phyloP scores from a whole-genome alignment of 2,113 vertebrate species.

The Tychaedon coryphoeus region DNA sequence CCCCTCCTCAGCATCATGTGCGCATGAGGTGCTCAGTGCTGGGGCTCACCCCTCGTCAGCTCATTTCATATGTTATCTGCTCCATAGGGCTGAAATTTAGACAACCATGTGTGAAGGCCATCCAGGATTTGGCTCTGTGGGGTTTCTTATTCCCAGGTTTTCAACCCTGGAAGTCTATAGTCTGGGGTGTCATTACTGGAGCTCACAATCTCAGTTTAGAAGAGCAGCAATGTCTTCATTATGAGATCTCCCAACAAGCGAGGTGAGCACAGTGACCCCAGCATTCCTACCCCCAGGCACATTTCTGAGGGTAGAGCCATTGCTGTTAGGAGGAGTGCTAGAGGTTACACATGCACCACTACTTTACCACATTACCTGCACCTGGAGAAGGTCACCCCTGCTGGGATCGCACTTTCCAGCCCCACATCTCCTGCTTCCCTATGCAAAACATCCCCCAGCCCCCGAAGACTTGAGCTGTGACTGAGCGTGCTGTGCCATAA shows the following conservation, averaged over 20 bases:
- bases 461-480: not conserved
- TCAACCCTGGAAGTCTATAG: not conserved
- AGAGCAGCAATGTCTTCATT: fast-evolving
- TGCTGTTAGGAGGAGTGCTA: not conserved
- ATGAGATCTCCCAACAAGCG: fast-evolving
- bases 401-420: not conserved
- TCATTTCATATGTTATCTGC: not conserved
- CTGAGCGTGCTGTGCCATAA: fast-evolving
- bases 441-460: not conserved
- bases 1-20: not conserved
- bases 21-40: not conserved
- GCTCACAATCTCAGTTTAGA: not conserved
- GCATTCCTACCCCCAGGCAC: not conserved
- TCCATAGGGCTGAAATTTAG: not conserved
- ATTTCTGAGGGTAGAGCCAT: not conserved
- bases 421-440: not conserved
- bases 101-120: fast-evolving
- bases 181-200: not conserved
- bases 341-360: fast-evolving
- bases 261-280: fast-evolving
- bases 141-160: not conserved
- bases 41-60: not conserved
- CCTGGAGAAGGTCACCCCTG: not conserved
- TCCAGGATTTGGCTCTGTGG: not conserved
- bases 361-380: not conserved